phyloP scores from a whole-genome alignment of 1,140 invertebrate species.

The Frieseomelitta varia region DNA sequence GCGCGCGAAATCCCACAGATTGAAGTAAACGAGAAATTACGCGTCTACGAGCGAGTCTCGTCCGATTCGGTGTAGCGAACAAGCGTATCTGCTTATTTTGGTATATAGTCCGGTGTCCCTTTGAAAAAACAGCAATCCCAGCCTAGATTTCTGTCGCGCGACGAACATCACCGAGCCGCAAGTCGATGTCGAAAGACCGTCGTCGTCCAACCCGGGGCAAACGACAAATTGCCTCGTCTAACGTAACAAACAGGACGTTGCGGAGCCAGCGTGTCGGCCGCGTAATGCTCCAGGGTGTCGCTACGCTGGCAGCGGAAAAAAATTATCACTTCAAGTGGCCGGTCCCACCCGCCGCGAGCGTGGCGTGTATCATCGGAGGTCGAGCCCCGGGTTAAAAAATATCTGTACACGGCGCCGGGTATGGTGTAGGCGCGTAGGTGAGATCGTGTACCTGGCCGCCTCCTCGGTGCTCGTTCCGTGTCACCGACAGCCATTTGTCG shows the following conservation, averaged over 20 bases:
- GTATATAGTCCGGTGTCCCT: not conserved
- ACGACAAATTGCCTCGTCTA: slow-evolving; percentile 71
- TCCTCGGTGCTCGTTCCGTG: slow-evolving; percentile 48
- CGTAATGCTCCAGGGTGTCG: slow-evolving; percentile 59
- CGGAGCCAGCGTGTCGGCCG: slow-evolving; percentile 44
- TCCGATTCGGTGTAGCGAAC: slow-evolving; percentile 1
- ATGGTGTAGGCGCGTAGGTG: not conserved
- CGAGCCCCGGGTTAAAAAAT: not conserved
- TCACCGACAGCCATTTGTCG: slow-evolving; percentile 62
- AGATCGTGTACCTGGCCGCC: slow-evolving; percentile 6
- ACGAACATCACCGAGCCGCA: not conserved
- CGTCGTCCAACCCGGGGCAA: slow-evolving; percentile 18
- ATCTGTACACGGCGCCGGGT: not conserved
- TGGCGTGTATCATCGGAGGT: not conserved
- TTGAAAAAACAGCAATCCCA: slow-evolving; percentile 27
- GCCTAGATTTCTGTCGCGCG: slow-evolving; percentile 18
- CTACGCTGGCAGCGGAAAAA: slow-evolving; percentile 51
- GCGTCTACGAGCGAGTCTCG: too few species aligned
- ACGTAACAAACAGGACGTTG: slow-evolving; percentile 67
- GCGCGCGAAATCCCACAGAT: too few species aligned
- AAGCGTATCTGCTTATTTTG: not conserved
- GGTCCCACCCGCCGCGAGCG: slow-evolving; percentile 5
- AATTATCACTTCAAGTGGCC: slow-evolving; percentile 67
- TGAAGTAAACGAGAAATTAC: too few species aligned
- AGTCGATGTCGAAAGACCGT: slow-evolving; percentile 29